These are phyloP conservation scores for Pocota personata DNA, from an alignment of 2,888 invertebrate species.

Conservation along the genomic window DNA sequence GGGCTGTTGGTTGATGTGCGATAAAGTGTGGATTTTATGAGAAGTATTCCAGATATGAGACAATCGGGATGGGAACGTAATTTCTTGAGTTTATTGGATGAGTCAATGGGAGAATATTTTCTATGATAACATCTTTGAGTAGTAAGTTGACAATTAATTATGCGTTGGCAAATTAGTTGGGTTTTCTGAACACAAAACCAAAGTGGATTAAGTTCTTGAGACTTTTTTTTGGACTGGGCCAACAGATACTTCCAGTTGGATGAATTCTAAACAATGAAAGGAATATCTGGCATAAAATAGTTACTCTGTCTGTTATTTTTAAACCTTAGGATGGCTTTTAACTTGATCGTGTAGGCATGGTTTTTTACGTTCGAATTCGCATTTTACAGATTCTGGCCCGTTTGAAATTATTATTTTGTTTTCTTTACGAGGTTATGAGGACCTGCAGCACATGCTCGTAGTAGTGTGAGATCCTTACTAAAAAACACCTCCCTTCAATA, in stretches of 20 bases:
- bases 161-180: background rate
- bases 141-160: slow-evolving; percentile 42
- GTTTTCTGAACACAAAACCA: background rate
- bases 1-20: slow-evolving; percentile 39
- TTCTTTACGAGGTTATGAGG: too few species aligned
- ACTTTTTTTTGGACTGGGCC: background rate
- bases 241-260: background rate
- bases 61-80: slow-evolving; percentile 23
- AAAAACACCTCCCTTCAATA: too few species aligned
- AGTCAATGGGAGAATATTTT: slow-evolving; percentile 1
- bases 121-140: slow-evolving; percentile 11
- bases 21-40: slow-evolving; percentile 62
- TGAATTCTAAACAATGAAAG: too few species aligned
- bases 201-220: slow-evolving; percentile 2
- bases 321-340: too few species aligned
- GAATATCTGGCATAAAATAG: too few species aligned
- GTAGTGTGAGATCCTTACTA: too few species aligned
- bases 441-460: too few species aligned
- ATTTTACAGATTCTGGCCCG: too few species aligned
- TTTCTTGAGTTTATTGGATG: slow-evolving; percentile 34
- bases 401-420: too few species aligned
- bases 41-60: slow-evolving; percentile 21
- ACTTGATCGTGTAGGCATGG: too few species aligned
- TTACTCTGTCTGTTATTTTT: too few species aligned
- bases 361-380: too few species aligned